Evolutionary conservation across 2,113 vertebrate genomes (phyloP).

Genomic region (Oreochromis spilurus): DNA sequence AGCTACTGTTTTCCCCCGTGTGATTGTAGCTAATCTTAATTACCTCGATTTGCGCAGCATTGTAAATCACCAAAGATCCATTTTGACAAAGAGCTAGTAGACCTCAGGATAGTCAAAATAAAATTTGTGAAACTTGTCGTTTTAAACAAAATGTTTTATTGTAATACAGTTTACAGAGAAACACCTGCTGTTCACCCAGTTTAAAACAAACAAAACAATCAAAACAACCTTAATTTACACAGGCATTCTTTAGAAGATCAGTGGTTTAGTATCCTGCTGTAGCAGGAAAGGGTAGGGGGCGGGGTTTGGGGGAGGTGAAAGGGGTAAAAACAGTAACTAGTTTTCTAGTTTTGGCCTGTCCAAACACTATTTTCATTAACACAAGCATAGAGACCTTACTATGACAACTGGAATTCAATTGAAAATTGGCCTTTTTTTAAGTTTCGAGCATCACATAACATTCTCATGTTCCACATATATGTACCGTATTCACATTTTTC

Average conservation of each 20-base stretch:
- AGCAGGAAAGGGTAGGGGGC: not conserved
- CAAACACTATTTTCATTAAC: conserved; percentile 50
- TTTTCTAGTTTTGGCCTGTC: conserved; percentile 58
- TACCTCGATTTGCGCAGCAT: not conserved
- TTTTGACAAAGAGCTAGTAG: not conserved
- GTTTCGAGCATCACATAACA: conserved; percentile 50
- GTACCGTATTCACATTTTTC: conserved; percentile 61
- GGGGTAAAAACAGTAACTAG: conserved; percentile 24
- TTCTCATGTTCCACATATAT: conserved; percentile 56
- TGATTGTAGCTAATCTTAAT: not conserved
- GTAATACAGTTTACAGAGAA: conserved; percentile 78
- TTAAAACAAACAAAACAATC: conserved; percentile 72
- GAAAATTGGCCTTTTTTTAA: conserved; percentile 27
- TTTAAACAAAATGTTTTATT: conserved; percentile 80
- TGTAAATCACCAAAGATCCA: not conserved
- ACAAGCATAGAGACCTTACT: conserved; percentile 29
- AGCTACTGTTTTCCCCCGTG: not conserved
- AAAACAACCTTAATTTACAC: conserved; percentile 76
- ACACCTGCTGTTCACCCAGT: conserved; percentile 74
- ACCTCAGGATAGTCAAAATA: not conserved
- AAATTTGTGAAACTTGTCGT: not conserved
- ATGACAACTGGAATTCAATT: conserved; percentile 30
- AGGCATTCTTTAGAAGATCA: conserved; percentile 70
- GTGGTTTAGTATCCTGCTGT: conserved; percentile 70
- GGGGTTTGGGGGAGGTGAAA: not conserved